phyloP scores from a whole-genome alignment of 1,140 invertebrate species.

The Drosophila melanica region DNA sequence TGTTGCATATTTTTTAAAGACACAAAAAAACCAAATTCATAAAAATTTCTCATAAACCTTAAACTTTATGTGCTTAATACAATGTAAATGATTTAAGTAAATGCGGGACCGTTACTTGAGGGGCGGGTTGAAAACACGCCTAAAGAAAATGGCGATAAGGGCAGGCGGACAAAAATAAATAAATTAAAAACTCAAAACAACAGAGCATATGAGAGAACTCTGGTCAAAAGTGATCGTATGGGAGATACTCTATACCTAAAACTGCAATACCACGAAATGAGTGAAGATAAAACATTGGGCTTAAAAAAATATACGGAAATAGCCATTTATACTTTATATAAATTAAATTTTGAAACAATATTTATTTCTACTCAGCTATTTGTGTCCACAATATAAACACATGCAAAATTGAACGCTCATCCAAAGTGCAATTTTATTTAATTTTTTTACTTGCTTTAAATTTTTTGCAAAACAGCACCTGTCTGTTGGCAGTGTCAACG shows the following conservation, averaged over 20 bases:
- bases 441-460: too few species aligned
- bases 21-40: not conserved
- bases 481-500: too few species aligned
- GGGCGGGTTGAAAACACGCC: conserved; percentile 18
- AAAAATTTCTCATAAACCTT: conserved; percentile 43
- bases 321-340: too few species aligned
- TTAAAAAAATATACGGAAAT: too few species aligned
- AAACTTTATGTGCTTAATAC: conserved; percentile 37
- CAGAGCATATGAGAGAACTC: conserved; percentile 2
- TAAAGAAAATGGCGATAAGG: conserved; percentile 15
- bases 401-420: too few species aligned
- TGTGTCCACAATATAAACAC: too few species aligned
- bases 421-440: too few species aligned
- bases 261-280: not conserved
- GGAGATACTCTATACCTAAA: not conserved
- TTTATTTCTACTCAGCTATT: too few species aligned
- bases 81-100: conserved; percentile 40
- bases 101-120: conserved; percentile 31
- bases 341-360: too few species aligned
- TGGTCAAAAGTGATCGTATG: not conserved
- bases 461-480: too few species aligned
- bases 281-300: too few species aligned
- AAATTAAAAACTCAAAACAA: conserved; percentile 31
- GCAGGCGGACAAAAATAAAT: conserved; percentile 25
- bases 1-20: conserved; percentile 28